A percentile compares a stretch with the other conserved stretches of the same genome.
phyloP scores from a whole-genome alignment of 2,888 invertebrate genomes.

The Rotaria socialis region DNA sequence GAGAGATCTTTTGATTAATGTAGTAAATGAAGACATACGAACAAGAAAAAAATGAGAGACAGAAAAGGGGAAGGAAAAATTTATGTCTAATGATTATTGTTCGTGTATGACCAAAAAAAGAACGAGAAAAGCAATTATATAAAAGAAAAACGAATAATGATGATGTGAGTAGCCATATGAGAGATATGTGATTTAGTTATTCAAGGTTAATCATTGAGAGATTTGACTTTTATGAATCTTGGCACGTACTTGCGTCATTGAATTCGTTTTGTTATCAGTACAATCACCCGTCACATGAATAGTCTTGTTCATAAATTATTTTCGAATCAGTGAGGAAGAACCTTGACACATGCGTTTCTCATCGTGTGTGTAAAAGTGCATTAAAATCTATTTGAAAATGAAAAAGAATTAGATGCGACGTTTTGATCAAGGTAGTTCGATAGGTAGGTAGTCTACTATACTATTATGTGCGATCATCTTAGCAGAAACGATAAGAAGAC shows the following conservation, averaged over 20 bases:
- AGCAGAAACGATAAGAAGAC: not conserved
- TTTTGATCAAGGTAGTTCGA: not conserved
- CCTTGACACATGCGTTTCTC: not conserved
- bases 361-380: not conserved
- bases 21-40: conserved; percentile 6
- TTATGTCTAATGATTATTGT: not conserved
- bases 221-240: conserved; percentile 32
- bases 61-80: not conserved
- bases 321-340: conserved; percentile 29
- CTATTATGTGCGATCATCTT: conserved; percentile 13
- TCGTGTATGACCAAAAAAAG: not conserved
- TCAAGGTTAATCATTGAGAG: conserved; percentile 1
- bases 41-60: not conserved
- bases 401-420: conserved; percentile 5
- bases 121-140: not conserved
- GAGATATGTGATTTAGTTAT: conserved; percentile 1
- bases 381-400: not conserved
- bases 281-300: conserved; percentile 13
- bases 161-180: not conserved
- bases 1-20: conserved; percentile 22
- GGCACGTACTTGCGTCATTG: conserved; percentile 26
- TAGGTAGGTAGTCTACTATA: not conserved
- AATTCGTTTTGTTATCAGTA: conserved; percentile 14
- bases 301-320: conserved; percentile 26
- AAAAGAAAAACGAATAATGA: conserved; percentile 16